Conservation (phyloP, 2,797 vertebrate species). For the Phoebastria nigripes region DNA sequence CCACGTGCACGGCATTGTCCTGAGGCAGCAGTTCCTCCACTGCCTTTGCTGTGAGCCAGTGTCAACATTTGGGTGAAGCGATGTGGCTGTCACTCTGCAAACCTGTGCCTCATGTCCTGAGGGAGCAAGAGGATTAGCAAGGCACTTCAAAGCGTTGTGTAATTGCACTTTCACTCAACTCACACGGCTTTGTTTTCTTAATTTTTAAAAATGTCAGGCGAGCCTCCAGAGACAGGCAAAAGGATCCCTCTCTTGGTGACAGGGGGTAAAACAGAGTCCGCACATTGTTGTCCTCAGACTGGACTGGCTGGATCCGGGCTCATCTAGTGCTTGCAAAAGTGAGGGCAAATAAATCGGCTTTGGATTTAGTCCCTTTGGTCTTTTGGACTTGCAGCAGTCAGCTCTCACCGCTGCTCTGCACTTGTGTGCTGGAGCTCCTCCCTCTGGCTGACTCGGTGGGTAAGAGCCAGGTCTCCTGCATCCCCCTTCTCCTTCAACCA, state of each 20-base stretch:
- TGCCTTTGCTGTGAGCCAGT: not conserved
- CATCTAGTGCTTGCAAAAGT: fast-evolving
- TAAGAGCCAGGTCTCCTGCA: not conserved
- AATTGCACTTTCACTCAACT: conserved; percentile 55
- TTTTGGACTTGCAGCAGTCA: not conserved
- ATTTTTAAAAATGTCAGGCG: not conserved
- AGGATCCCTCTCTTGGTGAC: conserved; percentile 63
- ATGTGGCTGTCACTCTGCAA: not conserved
- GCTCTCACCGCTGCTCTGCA: not conserved
- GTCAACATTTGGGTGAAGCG: not conserved
- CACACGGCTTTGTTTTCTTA: not conserved
- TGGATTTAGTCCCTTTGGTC: not conserved
- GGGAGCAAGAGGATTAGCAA: conserved; percentile 42
- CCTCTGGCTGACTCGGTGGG: fast-evolving
- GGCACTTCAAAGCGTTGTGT: conserved; percentile 41
- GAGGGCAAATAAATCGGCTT: not conserved
- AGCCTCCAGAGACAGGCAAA: conserved; percentile 20
- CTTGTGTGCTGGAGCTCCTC: not conserved
- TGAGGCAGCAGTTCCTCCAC: not conserved
- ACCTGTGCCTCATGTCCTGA: conserved; percentile 1
- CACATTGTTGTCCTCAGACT: fast-evolving
- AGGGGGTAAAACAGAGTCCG: not conserved
- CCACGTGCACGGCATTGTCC: fast-evolving
- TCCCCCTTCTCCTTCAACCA: not conserved
- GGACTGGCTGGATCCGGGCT: fast-evolving